These are phyloP conservation scores for Aphaenogaster rudis DNA, from an alignment of 1,140 invertebrate species.

Conservation along the genomic window DNA sequence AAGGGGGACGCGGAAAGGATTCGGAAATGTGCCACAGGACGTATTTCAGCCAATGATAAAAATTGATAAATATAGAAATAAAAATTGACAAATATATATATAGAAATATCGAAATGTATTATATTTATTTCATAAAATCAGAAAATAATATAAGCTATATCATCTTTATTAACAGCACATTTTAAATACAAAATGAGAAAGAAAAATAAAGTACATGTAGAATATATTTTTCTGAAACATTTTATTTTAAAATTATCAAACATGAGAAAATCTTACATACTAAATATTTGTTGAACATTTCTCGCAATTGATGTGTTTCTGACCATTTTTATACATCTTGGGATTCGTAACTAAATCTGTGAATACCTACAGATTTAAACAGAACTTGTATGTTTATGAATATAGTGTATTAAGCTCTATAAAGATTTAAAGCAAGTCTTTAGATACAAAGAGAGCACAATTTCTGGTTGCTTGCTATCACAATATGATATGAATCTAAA, in stretches of 20 bases:
- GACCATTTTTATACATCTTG: constrained; percentile 5
- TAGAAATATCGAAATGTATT: too few species aligned
- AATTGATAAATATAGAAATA: too few species aligned
- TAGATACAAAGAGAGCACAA: neutral
- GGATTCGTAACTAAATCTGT: constrained; percentile 35
- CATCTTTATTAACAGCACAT: constrained; percentile 35
- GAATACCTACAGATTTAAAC: constrained; percentile 36
- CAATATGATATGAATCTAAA: too few species aligned
- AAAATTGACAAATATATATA: too few species aligned
- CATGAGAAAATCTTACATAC: constrained; percentile 27
- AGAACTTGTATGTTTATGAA: constrained; percentile 9
- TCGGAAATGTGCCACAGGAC: too few species aligned
- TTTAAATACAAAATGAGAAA: constrained; percentile 9
- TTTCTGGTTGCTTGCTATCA: neutral
- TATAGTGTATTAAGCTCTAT: constrained; percentile 13
- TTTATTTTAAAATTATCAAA: constrained; percentile 45
- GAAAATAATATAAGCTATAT: too few species aligned
- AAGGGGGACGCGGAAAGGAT: too few species aligned
- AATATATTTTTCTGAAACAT: constrained; percentile 18
- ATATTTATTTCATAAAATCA: too few species aligned
- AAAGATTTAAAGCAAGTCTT: constrained; percentile 1
- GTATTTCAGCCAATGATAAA: too few species aligned
- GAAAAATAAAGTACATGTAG: constrained; percentile 16
- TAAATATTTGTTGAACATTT: constrained; percentile 22
- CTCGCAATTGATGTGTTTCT: constrained; percentile 3